A percentile compares a stretch with the other conserved stretches of the same genome.
phyloP scores from a whole-genome alignment of 2,797 vertebrate species.

The Saxicola maurus region DNA sequence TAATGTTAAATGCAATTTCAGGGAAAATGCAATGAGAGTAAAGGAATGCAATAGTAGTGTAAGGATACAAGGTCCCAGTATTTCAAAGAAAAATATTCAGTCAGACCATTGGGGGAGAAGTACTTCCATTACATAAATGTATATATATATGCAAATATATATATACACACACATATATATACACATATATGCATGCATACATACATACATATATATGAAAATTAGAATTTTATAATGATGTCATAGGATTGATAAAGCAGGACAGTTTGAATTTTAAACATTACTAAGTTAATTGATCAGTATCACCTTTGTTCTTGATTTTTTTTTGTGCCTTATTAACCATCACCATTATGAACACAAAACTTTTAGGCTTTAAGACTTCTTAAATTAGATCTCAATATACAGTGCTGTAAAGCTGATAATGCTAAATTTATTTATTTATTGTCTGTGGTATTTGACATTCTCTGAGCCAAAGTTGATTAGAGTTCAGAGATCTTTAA shows the following conservation, averaged over 20 bases:
- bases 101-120: not conserved
- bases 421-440: not conserved
- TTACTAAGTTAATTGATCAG: not conserved
- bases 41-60: not conserved
- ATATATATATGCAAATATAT: too few species aligned
- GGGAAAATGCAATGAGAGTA: not conserved
- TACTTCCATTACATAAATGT: not conserved
- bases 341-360: not conserved
- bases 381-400: not conserved
- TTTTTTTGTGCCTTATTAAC: not conserved
- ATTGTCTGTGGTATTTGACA: not conserved
- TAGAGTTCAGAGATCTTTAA: not conserved
- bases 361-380: not conserved
- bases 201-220: accelerated
- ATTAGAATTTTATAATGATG: not conserved
- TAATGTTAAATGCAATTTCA: not conserved
- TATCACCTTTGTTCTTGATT: not conserved
- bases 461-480: not conserved
- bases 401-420: not conserved
- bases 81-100: not conserved
- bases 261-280: not conserved
- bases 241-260: not conserved
- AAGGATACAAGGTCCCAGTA: not conserved
- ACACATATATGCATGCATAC: too few species aligned
- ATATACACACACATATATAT: too few species aligned